phyloP scores from a whole-genome alignment of 2,113 vertebrate genomes.

The Dromiciops gliroides region DNA sequence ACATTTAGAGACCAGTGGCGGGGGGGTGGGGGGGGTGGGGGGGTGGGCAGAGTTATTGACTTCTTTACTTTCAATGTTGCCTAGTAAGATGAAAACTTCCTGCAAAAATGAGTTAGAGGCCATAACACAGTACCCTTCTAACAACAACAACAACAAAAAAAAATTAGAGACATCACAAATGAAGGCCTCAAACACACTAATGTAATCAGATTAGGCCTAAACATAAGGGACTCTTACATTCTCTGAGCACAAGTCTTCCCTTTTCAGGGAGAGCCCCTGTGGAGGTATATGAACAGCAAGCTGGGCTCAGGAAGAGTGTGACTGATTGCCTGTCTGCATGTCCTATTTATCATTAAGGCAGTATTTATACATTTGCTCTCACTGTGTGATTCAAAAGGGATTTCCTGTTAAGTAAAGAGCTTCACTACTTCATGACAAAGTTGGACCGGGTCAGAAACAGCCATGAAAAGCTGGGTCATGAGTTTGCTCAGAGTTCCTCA shows the following conservation, averaged over 20 bases:
- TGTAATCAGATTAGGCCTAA: neutral
- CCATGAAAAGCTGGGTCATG: neutral
- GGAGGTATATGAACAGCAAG: neutral
- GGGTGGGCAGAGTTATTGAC: neutral
- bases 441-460: neutral
- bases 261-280: neutral
- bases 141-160: too few species aligned
- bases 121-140: neutral
- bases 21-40: neutral
- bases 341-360: neutral
- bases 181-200: neutral
- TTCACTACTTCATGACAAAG: neutral
- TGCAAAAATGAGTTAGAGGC: neutral
- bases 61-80: neutral
- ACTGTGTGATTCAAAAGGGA: neutral
- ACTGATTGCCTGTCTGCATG: neutral
- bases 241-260: neutral
- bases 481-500: neutral
- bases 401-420: neutral
- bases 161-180: fast-evolving
- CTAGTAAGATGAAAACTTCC: neutral
- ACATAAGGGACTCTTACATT: neutral
- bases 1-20: neutral
- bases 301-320: neutral
- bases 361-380: neutral